Conservation (phyloP, 2,888 invertebrate species). For the Thymelicus acteon region DNA sequence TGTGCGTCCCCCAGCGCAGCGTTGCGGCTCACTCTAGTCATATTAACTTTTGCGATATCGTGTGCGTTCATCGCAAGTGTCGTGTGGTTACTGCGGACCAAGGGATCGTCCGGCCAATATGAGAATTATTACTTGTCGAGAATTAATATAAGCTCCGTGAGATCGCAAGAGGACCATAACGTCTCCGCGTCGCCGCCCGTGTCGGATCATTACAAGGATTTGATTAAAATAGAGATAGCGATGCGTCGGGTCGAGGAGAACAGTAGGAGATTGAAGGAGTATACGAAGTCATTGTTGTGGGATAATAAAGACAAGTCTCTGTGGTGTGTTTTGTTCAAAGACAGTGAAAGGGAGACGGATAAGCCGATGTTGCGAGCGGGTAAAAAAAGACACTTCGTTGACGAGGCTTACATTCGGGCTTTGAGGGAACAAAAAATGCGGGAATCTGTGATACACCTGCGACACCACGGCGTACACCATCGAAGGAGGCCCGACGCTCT, state of each 20-base stretch:
- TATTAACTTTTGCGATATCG: constrained; percentile 76
- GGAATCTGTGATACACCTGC: constrained; percentile 74
- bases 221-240: constrained; percentile 82
- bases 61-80: constrained; percentile 78
- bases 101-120: constrained; percentile 72
- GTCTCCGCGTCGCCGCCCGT: constrained; percentile 63
- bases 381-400: constrained; percentile 62
- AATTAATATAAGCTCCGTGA: constrained; percentile 79
- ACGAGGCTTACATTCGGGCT: constrained; percentile 71
- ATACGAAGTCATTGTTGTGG: constrained; percentile 80
- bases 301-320: constrained; percentile 81
- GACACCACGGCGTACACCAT: constrained; percentile 76
- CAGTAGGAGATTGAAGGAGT: constrained; percentile 79
- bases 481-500: constrained; percentile 68
- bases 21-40: constrained; percentile 76
- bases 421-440: constrained; percentile 76
- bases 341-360: constrained; percentile 65
- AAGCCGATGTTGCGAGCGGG: constrained; percentile 54
- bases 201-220: constrained; percentile 79
- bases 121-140: constrained; percentile 84
- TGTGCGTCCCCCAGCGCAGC: constrained; percentile 76
- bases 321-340: constrained; percentile 82
- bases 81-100: constrained; percentile 76
- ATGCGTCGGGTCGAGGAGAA: constrained; percentile 82
- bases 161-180: constrained; percentile 62